Percentiles rank a stretch among this genome's conserved stretches.
Conservation (phyloP, 2,797 vertebrate species). For the Gymnothorax reevesii region DNA sequence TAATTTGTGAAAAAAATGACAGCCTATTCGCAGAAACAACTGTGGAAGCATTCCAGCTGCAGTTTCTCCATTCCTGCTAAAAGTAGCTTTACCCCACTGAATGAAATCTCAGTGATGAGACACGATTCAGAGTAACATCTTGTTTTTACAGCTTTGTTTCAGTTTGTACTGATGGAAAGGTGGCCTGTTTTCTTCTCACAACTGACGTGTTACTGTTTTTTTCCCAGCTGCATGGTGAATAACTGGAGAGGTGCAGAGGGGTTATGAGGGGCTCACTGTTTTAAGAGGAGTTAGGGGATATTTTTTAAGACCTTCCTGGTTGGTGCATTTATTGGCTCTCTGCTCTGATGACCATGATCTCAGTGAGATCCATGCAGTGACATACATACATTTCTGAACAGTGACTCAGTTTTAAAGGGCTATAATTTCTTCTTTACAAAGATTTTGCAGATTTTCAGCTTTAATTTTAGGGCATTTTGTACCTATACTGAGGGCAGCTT, state of each 20-base stretch:
- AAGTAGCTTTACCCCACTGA: not conserved
- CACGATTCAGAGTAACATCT: not conserved
- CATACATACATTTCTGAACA: too few relatives aligned
- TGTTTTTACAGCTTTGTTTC: constrained; percentile 16
- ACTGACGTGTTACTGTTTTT: not conserved
- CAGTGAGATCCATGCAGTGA: too few relatives aligned
- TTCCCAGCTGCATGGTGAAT: not conserved
- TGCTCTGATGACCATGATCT: not conserved
- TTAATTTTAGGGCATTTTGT: too few relatives aligned
- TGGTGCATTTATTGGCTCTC: not conserved
- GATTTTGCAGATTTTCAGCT: too few relatives aligned
- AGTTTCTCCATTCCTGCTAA: not conserved
- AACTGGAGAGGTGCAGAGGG: not conserved
- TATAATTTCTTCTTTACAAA: too few relatives aligned
- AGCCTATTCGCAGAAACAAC: not conserved
- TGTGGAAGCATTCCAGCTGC: not conserved
- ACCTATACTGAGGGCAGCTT: too few relatives aligned
- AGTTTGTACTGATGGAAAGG: not conserved
- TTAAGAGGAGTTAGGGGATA: not conserved
- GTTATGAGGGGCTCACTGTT: not conserved
- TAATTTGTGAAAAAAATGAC: not conserved
- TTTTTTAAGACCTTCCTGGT: not conserved
- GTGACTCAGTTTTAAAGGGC: too few relatives aligned
- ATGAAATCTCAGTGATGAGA: not conserved
- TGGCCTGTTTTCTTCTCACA: not conserved